A percentile compares a stretch with the other conserved stretches of the same genome.
Evolutionary conservation across 2,888 invertebrate species (phyloP).

Genomic region (Ochropleura plecta): DNA sequence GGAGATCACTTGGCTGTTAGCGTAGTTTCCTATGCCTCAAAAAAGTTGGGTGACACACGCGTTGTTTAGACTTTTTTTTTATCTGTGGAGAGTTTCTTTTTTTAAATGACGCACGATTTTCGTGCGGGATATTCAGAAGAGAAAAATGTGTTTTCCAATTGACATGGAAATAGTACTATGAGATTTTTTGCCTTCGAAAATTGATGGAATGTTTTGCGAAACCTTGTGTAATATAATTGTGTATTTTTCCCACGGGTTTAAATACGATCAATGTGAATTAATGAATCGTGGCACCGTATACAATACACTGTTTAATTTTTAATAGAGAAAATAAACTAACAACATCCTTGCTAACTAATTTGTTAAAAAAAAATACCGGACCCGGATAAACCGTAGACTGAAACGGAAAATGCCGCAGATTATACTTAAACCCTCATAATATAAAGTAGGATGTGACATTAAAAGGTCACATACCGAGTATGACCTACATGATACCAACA

Average conservation of each 20-base stretch:
- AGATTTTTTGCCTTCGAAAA: not conserved
- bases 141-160: not conserved
- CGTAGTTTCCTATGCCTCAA: slow-evolving; percentile 66
- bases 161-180: not conserved
- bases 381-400: too few relatives aligned
- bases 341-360: not conserved
- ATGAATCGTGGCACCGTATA: not conserved
- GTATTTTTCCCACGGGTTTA: not conserved
- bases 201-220: not conserved
- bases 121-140: not conserved
- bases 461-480: too few relatives aligned
- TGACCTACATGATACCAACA: too few relatives aligned
- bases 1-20: slow-evolving; percentile 71
- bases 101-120: slow-evolving; percentile 8
- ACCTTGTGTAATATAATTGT: not conserved
- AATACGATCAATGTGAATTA: not conserved
- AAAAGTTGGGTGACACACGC: slow-evolving; percentile 63
- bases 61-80: slow-evolving; percentile 57
- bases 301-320: not conserved
- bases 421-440: too few relatives aligned
- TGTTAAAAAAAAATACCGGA: too few relatives aligned
- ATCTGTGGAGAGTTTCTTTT: slow-evolving; percentile 19
- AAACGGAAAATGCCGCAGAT: too few relatives aligned
- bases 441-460: too few relatives aligned
- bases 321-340: not conserved